Percentiles rank a stretch among this genome's conserved stretches.
Conservation (phyloP, 2,888 invertebrate species). For the Spialia ferax region DNA sequence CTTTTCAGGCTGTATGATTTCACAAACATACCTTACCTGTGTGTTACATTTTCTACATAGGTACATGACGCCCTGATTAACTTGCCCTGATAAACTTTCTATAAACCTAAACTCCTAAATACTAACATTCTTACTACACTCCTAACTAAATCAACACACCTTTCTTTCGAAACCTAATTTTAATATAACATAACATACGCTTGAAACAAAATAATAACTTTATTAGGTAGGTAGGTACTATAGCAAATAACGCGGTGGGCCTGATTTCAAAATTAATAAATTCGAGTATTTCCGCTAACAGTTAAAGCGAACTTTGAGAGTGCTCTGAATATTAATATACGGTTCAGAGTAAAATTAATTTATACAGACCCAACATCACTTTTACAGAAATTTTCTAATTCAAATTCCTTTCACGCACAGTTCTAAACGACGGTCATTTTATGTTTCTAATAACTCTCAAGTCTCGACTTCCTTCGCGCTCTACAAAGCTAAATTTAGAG, state of each 20-base stretch:
- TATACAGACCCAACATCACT: conserved; percentile 77
- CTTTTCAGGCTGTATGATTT: too few relatives aligned
- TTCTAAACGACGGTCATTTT: conserved; percentile 66
- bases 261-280: conserved; percentile 69
- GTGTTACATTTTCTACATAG: too few relatives aligned
- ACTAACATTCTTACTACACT: too few relatives aligned
- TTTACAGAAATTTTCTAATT: conserved; percentile 75
- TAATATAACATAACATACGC: too few relatives aligned
- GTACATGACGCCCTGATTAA: too few relatives aligned
- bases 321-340: conserved; percentile 84
- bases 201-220: too few relatives aligned
- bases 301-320: conserved; percentile 80
- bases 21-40: too few relatives aligned
- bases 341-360: conserved; percentile 81
- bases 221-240: too few relatives aligned
- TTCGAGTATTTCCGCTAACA: conserved; percentile 75
- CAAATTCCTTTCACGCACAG: conserved; percentile 70
- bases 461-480: conserved; percentile 20
- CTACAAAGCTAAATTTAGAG: conserved; percentile 12
- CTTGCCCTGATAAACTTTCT: too few relatives aligned
- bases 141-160: too few relatives aligned
- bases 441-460: conserved; percentile 33
- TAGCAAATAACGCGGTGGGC: conserved; percentile 59
- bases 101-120: too few relatives aligned
- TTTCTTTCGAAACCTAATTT: too few relatives aligned